Base-by-base conservation (phyloP, 2,113 vertebrate species). In the Engraulis encrasicolus region DNA sequence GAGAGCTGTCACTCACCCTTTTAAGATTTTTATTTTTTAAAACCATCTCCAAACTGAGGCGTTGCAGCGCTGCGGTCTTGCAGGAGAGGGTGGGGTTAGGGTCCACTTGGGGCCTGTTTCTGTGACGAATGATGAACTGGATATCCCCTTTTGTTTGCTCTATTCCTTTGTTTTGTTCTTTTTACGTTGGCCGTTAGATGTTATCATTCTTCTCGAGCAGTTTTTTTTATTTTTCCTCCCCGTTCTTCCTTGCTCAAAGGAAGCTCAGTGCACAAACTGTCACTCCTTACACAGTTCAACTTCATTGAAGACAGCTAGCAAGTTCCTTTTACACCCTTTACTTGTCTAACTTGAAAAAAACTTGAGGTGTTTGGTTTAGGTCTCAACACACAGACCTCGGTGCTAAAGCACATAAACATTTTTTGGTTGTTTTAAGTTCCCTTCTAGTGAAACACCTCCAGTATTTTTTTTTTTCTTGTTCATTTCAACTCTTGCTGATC, bases 141-240 rank as follows among this genome's bases (percentile, higher is more conserved):
- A 94, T 91, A 83, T 91, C 86, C 86, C 89, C 37, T 37, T 85
- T 61, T 18, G 19, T 27, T 58, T 18, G 18, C 80, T 85, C 45
- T 34, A 61, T 78, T 31, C 81, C 87, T 90, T 89, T 91, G 89
- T 92, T 93, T 92, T 90, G 90, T 89, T 93, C 37, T 93, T 93
- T 93, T 93, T 91, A 83, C 85, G 88, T 89, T 93, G 94, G 93
- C 93, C 91, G 83, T 92, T 80, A 81, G 85, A 89, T 91, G 91
- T 90, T 66, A 5, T 80, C 79, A 85, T 88, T 85, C 78, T 77
- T 77, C 71, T 79, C 86, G 87, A 86, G 79, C 82, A 86, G 71
- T 81, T 89, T 86, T 80, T 83, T 87, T 81, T 89, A 86, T 80
- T 83, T 87, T 91, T 89, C 48, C 0, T 87, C 92, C 88, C 86